Evolutionary conservation across 2,888 invertebrate species (phyloP).

Genomic region (Apoda limacodes): DNA sequence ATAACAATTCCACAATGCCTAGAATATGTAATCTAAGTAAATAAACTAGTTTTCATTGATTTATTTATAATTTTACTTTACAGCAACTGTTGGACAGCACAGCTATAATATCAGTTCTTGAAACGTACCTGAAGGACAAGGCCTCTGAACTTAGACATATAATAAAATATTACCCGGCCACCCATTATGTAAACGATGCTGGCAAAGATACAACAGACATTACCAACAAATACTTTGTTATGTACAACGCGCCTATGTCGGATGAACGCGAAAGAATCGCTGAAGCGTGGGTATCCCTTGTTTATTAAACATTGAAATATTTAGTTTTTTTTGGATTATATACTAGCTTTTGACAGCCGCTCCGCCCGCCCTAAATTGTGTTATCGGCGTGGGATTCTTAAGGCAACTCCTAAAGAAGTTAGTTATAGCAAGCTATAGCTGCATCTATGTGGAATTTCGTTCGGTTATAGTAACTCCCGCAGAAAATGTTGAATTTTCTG

Average conservation of each 20-base stretch:
- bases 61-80: slow-evolving; percentile 19
- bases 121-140: slow-evolving; percentile 78
- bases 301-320: slow-evolving; percentile 3
- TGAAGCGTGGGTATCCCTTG: slow-evolving; percentile 62
- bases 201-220: slow-evolving; percentile 80
- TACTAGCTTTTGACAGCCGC: too few species aligned
- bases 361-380: too few species aligned
- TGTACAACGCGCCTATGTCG: slow-evolving; percentile 75
- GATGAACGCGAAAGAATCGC: slow-evolving; percentile 60
- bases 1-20: too few species aligned
- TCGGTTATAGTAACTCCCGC: too few species aligned
- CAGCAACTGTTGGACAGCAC: slow-evolving; percentile 94
- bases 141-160: slow-evolving; percentile 74
- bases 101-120: slow-evolving; percentile 90
- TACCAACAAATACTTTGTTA: slow-evolving; percentile 89
- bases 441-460: neutral
- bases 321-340: neutral
- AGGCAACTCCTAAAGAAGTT: too few species aligned
- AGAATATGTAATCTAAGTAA: too few species aligned
- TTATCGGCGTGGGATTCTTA: too few species aligned
- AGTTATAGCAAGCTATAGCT: too few species aligned
- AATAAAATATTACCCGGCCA: slow-evolving; percentile 80
- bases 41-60: neutral
- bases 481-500: too few species aligned
- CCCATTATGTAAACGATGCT: slow-evolving; percentile 74